A percentile compares a stretch with the other conserved stretches of the same genome.
Conservation (phyloP, 1,140 invertebrate species). For the Oedothorax gibbosus region DNA sequence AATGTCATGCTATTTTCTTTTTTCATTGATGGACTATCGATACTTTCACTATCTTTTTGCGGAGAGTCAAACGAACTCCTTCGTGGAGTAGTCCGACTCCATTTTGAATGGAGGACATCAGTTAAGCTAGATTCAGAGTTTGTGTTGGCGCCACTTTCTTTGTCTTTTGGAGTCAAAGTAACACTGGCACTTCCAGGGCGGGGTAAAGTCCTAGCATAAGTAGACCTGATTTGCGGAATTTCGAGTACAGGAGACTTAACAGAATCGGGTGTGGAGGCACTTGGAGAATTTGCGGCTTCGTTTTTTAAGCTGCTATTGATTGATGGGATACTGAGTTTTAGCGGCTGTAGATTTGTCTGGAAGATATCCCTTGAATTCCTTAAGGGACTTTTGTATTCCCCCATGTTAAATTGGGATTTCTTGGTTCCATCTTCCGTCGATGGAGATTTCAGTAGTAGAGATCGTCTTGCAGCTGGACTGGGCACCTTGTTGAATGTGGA, state of each 20-base stretch:
- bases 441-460: background rate
- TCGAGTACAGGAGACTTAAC: conserved; percentile 4
- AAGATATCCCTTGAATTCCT: conserved; percentile 51
- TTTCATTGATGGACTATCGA: background rate
- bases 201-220: conserved; percentile 34
- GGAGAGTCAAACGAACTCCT: conserved; percentile 35
- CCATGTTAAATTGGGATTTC: background rate
- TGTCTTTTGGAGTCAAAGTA: conserved; percentile 1
- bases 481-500: conserved; percentile 33
- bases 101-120: background rate
- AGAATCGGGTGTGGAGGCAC: background rate
- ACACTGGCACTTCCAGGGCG: conserved; percentile 17
- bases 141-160: background rate
- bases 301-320: conserved; percentile 7
- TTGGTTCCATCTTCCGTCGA: background rate
- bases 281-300: conserved; percentile 17
- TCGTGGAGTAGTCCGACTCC: background rate
- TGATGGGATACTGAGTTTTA: conserved; percentile 31
- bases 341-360: conserved; percentile 23
- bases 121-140: conserved; percentile 3
- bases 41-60: background rate
- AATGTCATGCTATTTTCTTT: too few relatives aligned
- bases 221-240: conserved; percentile 37
- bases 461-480: background rate
- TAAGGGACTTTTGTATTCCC: conserved; percentile 27